Evolutionary conservation across 2,888 invertebrate genomes (phyloP), one percentile per base, ranked within the genome.

Genomic region (Perithous albicinctus): DNA sequence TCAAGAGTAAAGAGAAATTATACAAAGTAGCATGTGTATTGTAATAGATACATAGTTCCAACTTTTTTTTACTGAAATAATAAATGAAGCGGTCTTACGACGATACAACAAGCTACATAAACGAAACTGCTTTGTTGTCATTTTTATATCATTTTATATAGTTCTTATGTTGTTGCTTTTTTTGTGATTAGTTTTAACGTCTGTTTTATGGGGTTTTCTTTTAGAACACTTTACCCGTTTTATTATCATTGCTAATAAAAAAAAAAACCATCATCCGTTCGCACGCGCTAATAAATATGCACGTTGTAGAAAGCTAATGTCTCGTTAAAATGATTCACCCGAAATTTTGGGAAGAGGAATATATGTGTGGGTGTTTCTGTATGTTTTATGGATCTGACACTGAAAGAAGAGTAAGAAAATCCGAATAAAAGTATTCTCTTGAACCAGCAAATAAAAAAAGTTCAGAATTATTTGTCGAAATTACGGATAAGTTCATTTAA

Each of bases 71-170:
- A 35, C 35, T 51, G 41, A 38, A 56, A n/a, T n/a, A 51, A 38
- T 26, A 69, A 80, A 66, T 61, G 81, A 82, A 83, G 83, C 77
- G 80, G 70, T 72, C 29, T 59, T 78, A 67, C 63, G 78, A 76
- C 78, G 75, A 82, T 80, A 79, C 72, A 84, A 83, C 82, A 82
- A 84, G 84, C 85, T 82, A 84, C 84, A 84, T 43, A 79, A 86
- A 86, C 74, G 80, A 84, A 85, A 83, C 69, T 80, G 78, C 80
- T 67, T 74, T 78, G 78, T 77, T 82, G 78, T 76, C 81, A 77
- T 70, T 70, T 85, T 73, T 63, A 66, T 64, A 32, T 72, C 10
- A 51, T 77, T 80, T 61, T 66, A 66, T 41, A 26, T 78, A 35
- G 75, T 54, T 38, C 63, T 66, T 76, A 46, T 26, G 20, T 41